Conservation (phyloP, 2,797 vertebrate genomes). For the Uromys caudimaculatus region DNA sequence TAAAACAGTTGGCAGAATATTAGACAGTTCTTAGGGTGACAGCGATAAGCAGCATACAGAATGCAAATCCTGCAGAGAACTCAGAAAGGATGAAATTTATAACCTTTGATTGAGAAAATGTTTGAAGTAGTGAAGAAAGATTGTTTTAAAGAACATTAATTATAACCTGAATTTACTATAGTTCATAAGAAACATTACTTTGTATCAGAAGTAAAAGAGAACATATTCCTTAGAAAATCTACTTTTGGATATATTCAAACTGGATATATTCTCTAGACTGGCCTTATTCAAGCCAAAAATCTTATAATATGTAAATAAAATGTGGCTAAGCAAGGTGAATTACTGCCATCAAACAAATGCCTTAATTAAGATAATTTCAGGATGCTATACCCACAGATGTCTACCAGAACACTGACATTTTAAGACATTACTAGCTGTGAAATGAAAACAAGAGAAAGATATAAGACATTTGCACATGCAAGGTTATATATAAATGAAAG, state of each 20-base stretch:
- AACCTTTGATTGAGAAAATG: conserved; percentile 70
- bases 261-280: background rate
- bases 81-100: conserved; percentile 61
- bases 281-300: background rate
- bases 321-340: background rate
- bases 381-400: background rate
- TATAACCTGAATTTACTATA: conserved; percentile 50
- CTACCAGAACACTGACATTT: background rate
- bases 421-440: background rate
- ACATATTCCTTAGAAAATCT: background rate
- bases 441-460: background rate
- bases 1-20: conserved; percentile 74
- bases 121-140: conserved; percentile 60
- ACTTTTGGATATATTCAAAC: conserved; percentile 30
- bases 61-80: conserved; percentile 61
- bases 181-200: conserved; percentile 54
- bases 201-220: conserved; percentile 21
- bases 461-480: background rate
- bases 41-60: conserved; percentile 44
- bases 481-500: background rate
- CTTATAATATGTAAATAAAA: conserved; percentile 10
- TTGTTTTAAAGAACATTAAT: conserved; percentile 74
- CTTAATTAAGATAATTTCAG: background rate
- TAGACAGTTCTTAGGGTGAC: conserved; percentile 64
- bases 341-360: background rate